Base-by-base conservation (phyloP, 2,797 vertebrate genomes). In the Hydrophis major region DNA sequence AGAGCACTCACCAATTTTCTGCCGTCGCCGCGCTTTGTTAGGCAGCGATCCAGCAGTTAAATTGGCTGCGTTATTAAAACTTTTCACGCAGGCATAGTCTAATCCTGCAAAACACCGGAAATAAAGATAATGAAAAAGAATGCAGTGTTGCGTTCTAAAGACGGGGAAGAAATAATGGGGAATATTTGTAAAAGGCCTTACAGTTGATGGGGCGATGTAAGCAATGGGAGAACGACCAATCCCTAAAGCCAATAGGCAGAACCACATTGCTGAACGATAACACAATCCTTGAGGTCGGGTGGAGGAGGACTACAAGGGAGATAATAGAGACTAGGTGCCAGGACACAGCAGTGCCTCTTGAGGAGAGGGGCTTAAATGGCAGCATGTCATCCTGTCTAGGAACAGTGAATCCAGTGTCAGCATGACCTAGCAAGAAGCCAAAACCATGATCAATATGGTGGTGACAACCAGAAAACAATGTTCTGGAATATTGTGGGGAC, bases 271-370 rank as follows among this genome's bases (percentile, higher is more conserved):
- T 42, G 55, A 83, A 88, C 32, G 69, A 47, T 93, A 47, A 60
- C 60, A 87, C 53, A 87, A 74, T 55, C 66, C 57, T 87, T 74
- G 42, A 55, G 55, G 8, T 12, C 7, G 2, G 14, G 25, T 11
- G 32, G 60, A n/a, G 42, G 69, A 86, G 47, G 14, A 42, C 47
- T 32, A 42, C 7, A n/a, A n/a, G 57, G 55, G 56, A 37, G 56
- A 90, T 90, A 86, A 59, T 90, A 74, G 50, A 86, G 59, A 91
- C 50, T 87, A 89, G 87, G 90, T 93, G 87, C 66, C 69, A 63
- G 83, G 87, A 56, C 25, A 4, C 90, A 86, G 69, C 32, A 91
- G 90, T 50, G 93, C 90, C 90, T 86, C 93, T 93, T n/a, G 90
- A 89, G 93, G 90, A 66, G 50, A 66, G 57, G 59, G 74, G 6